Percentiles rank a stretch among this genome's conserved stretches.
phyloP scores from a whole-genome alignment of 2,113 vertebrate species.

The Octodon degus region DNA sequence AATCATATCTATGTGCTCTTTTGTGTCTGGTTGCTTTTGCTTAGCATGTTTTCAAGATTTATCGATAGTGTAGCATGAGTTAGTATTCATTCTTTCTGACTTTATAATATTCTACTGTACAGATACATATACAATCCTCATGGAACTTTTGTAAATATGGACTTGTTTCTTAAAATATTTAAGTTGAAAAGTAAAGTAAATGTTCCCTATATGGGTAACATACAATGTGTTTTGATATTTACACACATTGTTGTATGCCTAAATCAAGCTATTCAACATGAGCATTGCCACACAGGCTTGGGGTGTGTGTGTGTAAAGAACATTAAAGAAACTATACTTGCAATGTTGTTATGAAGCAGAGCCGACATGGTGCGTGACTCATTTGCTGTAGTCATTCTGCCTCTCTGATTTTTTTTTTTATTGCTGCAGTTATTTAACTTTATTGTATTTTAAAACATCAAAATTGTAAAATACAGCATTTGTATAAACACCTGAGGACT shows the following conservation, averaged over 20 bases:
- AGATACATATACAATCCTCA: not conserved
- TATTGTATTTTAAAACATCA: too few relatives aligned
- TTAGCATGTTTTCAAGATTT: not conserved
- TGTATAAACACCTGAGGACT: conserved; percentile 90
- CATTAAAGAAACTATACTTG: not conserved
- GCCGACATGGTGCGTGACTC: not conserved
- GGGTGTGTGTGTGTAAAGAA: too few relatives aligned
- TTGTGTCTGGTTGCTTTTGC: not conserved
- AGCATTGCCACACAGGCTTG: not conserved
- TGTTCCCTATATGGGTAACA: not conserved
- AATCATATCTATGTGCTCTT: not conserved
- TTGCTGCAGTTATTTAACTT: too few relatives aligned
- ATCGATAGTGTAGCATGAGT: not conserved
- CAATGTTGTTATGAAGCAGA: not conserved
- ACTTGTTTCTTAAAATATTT: not conserved
- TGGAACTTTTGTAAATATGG: not conserved
- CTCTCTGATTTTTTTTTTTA: not conserved
- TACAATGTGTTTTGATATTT: not conserved
- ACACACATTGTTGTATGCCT: not conserved
- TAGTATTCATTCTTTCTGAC: not conserved
- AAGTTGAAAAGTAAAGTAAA: not conserved
- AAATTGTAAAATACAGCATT: conserved; percentile 61
- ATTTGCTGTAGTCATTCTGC: not conserved
- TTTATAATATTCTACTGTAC: not conserved
- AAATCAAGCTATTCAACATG: not conserved